Evolutionary conservation across 2,888 invertebrate species (phyloP), one percentile per base, ranked within the genome.

Genomic region (Acrobeloides nanus): DNA sequence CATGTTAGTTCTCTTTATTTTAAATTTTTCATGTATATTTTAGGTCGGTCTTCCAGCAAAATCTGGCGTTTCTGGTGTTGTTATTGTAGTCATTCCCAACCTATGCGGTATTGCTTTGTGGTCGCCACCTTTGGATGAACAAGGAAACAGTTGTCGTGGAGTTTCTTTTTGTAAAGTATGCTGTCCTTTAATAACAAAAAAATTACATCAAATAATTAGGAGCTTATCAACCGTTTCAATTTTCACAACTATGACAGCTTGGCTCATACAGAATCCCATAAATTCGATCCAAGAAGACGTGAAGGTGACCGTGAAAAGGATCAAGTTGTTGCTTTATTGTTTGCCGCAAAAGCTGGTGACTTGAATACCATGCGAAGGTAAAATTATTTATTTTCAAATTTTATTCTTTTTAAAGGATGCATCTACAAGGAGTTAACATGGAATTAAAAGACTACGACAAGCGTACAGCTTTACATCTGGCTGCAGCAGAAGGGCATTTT

Each of bases 21-120:
- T n/a, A n/a, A n/a, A n/a, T n/a, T n/a, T n/a, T n/a, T n/a, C n/a
- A n/a, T n/a, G n/a, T n/a, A 38, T 25, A 27, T 50, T 56, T n/a
- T 46, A 59, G 27, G 78, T 80, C 35, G 80, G 80, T 6, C 70
- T 81, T 32, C 80, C 80, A 10, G 79, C 78, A 23, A 80, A 80
- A 64, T 79, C 80, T 0, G 79, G 79, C 2, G 79, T 93, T 0
- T 87, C 87, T 33, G 93, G 93, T 39, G 86, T 84, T 42, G 84
- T 93, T 79, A 80, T 92, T 62, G 82, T 92, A 39, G 90, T 93
- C 1, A 86, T 93, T 35, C 93, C 92, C 1, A 92, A 92, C 75
- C 88, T 90, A 33, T 87, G 92, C 87, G 92, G 92, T 21, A 86
- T 92, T 55, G 88, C 86, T 72, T 82, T 87, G 12, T 93, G 89